phyloP scores from a whole-genome alignment of 2,888 invertebrate genomes.

The Dicycla oo region DNA sequence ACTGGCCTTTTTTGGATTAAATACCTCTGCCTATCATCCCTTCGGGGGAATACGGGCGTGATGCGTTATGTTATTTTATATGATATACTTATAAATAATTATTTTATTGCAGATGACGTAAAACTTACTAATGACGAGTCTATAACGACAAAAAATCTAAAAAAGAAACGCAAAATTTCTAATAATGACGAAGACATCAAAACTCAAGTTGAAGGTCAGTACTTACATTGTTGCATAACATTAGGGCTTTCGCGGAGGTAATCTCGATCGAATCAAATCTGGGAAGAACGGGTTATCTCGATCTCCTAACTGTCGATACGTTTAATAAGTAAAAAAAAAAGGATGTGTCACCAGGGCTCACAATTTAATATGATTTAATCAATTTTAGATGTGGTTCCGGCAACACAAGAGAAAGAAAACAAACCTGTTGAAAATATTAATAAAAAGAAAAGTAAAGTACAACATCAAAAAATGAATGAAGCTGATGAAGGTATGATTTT shows the following conservation, averaged over 20 bases:
- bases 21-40: neutral
- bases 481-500: conserved; percentile 38
- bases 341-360: neutral
- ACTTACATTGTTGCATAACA: neutral
- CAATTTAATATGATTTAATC: conserved; percentile 10
- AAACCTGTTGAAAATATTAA: conserved; percentile 29
- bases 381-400: conserved; percentile 27
- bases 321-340: neutral
- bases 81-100: neutral
- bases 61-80: neutral
- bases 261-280: neutral
- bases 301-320: neutral
- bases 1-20: neutral
- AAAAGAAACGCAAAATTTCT: conserved; percentile 69
- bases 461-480: conserved; percentile 14
- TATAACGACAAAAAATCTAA: conserved; percentile 38
- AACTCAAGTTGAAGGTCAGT: conserved; percentile 49
- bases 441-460: conserved; percentile 48
- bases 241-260: neutral
- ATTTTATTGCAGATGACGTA: conserved; percentile 60
- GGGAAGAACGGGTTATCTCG: too few relatives aligned
- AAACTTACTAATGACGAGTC: conserved; percentile 28
- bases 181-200: conserved; percentile 56
- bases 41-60: neutral
- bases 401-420: conserved; percentile 27